Evolutionary conservation across 1,140 invertebrate species (phyloP).

Genomic region (Bombus impatiens): DNA sequence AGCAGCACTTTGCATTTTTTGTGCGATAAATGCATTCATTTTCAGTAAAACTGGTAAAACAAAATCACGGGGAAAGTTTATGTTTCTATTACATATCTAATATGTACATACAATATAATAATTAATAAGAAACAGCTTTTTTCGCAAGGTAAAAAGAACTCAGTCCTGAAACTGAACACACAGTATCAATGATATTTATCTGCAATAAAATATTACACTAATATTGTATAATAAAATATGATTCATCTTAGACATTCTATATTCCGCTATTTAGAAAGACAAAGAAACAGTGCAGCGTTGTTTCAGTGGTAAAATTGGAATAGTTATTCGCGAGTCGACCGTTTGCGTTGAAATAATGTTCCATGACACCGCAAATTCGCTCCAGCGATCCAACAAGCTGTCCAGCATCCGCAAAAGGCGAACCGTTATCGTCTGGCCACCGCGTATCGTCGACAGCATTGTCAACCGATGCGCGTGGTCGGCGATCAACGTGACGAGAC

Average conservation of each 20-base stretch:
- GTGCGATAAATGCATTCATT: too few species aligned
- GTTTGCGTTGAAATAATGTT: constrained; percentile 46
- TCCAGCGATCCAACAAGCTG: constrained; percentile 16
- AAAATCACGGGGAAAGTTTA: too few species aligned
- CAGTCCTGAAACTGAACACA: too few species aligned
- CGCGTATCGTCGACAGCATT: constrained; percentile 9
- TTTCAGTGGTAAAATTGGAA: not conserved
- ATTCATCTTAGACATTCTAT: not conserved
- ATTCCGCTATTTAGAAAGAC: not conserved
- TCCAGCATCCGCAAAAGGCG: constrained; percentile 36
- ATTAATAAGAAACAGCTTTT: too few species aligned
- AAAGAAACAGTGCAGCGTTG: not conserved
- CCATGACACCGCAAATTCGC: constrained; percentile 50
- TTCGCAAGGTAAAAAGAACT: too few species aligned
- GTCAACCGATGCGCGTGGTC: constrained; percentile 61
- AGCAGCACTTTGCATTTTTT: too few species aligned
- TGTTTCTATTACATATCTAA: too few species aligned
- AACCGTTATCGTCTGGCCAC: constrained; percentile 39
- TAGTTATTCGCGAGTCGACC: not conserved
- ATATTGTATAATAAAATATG: not conserved
- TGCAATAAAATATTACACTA: too few species aligned
- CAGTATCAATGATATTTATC: too few species aligned
- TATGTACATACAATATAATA: too few species aligned
- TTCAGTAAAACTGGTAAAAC: too few species aligned
- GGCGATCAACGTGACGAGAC: constrained; percentile 65